Evolutionary conservation across 2,113 vertebrate genomes (phyloP), one percentile per base, ranked within the genome.

Genomic region (Lichenostomus cassidix): DNA sequence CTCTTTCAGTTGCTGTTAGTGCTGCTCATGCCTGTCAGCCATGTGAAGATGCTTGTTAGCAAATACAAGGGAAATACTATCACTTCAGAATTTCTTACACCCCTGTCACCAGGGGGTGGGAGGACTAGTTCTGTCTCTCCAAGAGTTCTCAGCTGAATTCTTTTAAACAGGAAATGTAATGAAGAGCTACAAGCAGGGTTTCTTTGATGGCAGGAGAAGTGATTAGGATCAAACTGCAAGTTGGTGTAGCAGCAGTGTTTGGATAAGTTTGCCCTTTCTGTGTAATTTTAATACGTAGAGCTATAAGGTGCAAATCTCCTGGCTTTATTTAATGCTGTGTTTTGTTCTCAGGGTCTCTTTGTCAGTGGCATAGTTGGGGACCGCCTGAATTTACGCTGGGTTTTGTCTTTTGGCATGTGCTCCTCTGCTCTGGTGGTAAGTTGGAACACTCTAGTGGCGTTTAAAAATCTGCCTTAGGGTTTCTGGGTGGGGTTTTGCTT

Each of bases 391-490:
- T 98, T 99, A 73, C 99, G 99, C 80, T 99, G 98, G 68, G 98
- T 99, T 83, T 98, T 99, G 31, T 98, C 98, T 56, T 98, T 99
- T 17, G 99, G 99, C 88, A 98, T 99, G 97, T 99, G 99, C 64
- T 99, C 99, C 33, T 99, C 99, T 50, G 99, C 99, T 22, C 69
- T 98, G 7, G 98, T 99, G 98, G 99, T 99, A 96, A 98, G 99
- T 97, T 14, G 11, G 37, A 52, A 90, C 41, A 2, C 46, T 27
- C 37, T 27, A 15, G 42, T 41, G 39, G 78, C 56, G 17, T 90
- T 80, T 47, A 33, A 71, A 83, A 74, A 23, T 31, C 16, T 79
- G 7, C 46, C 15, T 44, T 11, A 68, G 46, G 14, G 10, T 62
- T 90, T 87, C 55, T 80, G 68, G 20, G 6, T 50, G 31, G 47